Evolutionary conservation across 1,140 invertebrate species (phyloP).

Genomic region (Nasonia longicornis): DNA sequence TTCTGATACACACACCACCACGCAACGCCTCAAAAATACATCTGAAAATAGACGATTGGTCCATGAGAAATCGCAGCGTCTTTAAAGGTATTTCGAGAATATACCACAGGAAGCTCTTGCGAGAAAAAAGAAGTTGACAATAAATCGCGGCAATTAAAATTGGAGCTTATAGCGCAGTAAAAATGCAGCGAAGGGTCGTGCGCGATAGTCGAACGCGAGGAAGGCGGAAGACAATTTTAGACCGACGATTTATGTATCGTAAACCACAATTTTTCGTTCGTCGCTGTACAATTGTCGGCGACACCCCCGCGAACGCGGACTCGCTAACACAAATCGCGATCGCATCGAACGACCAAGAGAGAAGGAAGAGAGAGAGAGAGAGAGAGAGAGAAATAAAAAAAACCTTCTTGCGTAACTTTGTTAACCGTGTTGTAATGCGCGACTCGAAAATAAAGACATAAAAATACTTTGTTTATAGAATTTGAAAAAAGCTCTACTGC

Average conservation of each 20-base stretch:
- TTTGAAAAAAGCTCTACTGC: not conserved
- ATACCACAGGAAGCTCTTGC: not conserved
- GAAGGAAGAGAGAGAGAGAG: not conserved
- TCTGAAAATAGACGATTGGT: constrained; percentile 28
- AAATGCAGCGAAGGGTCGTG: constrained; percentile 11
- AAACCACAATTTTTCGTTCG: constrained; percentile 48
- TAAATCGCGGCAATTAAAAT: constrained; percentile 50
- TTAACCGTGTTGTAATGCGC: not conserved
- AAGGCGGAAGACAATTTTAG: constrained; percentile 56
- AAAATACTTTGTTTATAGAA: not conserved
- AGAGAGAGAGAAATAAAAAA: not conserved
- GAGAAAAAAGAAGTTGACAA: constrained; percentile 46
- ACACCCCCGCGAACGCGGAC: constrained; percentile 46
- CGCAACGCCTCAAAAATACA: not conserved
- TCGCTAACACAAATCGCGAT: constrained; percentile 26
- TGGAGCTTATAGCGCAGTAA: not conserved
- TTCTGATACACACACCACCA: not conserved
- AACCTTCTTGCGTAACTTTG: not conserved
- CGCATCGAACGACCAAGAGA: not conserved
- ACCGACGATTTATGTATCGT: constrained; percentile 58
- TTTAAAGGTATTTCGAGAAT: constrained; percentile 26
- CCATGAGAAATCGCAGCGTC: constrained; percentile 11
- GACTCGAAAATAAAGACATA: no score
- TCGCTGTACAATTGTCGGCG: constrained; percentile 52
- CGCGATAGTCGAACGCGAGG: constrained; percentile 39